These are phyloP conservation scores for Setophaga petechia DNA, from an alignment of 2,113 vertebrate species.

Conservation along the genomic window DNA sequence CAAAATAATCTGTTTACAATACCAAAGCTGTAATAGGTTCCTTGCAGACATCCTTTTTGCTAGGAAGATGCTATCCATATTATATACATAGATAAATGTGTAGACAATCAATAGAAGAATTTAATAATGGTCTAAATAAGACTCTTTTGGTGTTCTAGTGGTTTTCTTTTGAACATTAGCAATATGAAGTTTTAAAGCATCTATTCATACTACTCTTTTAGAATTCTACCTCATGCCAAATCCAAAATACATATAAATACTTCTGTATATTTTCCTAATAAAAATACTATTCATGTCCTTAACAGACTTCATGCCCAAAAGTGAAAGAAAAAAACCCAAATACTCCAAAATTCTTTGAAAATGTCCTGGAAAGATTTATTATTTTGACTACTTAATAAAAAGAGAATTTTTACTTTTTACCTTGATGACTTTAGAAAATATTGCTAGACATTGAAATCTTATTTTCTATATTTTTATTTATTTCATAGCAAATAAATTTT, in stretches of 20 bases:
- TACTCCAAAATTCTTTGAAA: neutral
- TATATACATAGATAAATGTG: neutral
- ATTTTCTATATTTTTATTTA: neutral
- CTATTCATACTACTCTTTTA: neutral
- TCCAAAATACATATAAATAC: neutral
- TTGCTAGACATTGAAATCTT: neutral
- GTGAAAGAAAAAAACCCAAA: neutral
- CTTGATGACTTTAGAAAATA: neutral
- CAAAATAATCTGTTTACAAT: neutral
- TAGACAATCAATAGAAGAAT: neutral
- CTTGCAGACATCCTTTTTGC: neutral
- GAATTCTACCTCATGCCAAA: neutral
- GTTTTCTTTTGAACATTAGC: neutral
- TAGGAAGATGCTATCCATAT: neutral
- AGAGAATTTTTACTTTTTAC: fast-evolving
- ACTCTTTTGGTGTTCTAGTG: neutral
- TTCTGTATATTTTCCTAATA: neutral
- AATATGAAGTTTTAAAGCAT: neutral
- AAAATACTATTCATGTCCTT: neutral
- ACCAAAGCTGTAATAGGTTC: neutral
- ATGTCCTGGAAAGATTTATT: neutral
- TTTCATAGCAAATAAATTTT: neutral
- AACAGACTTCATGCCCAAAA: neutral
- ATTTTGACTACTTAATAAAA: neutral
- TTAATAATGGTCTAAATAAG: neutral